A percentile compares a stretch with the other conserved stretches of the same genome.
These are phyloP conservation scores for Porites divaricata DNA, from an alignment of 92 coral and sea anemone species.

Conservation along the genomic window DNA sequence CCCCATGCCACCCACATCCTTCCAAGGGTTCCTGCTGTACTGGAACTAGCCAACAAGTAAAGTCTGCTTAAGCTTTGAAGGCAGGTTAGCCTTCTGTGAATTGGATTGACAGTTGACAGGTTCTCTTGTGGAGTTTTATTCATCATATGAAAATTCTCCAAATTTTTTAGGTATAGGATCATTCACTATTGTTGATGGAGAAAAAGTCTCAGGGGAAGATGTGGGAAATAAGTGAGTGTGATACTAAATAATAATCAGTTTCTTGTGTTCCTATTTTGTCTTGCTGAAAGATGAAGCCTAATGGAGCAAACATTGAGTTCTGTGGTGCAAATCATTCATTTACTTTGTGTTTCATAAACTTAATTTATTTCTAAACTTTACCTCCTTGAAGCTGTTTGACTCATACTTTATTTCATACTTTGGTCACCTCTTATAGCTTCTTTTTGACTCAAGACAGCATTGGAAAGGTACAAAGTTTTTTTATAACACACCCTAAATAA, in stretches of 20 bases:
- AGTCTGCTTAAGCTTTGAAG: no score
- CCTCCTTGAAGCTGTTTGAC: not conserved
- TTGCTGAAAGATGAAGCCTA: not conserved
- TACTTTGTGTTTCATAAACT: not conserved
- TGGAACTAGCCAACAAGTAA: no score
- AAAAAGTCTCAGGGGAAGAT: conserved; percentile 89
- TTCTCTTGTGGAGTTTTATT: no score
- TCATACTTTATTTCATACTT: not conserved
- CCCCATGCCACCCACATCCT: no score
- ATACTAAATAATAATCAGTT: not conserved
- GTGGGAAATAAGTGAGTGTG: conserved; percentile 92
- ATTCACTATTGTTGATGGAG: conserved; percentile 89
- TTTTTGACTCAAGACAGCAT: conserved; percentile 85
- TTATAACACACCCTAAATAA: no score
- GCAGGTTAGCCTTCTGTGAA: no score
- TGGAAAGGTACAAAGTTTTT: conserved; percentile 76
- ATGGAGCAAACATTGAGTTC: not conserved
- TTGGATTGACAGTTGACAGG: no score
- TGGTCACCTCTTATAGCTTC: conserved; percentile 63
- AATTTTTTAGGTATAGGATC: conserved; percentile 75
- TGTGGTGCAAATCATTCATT: not conserved
- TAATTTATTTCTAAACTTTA: not conserved
- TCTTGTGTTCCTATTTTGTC: not conserved
- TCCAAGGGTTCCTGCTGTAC: no score
- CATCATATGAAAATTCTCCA: no score